These are phyloP conservation scores for Orthosia gracilis DNA, from an alignment of 2,888 invertebrate species.

Conservation along the genomic window DNA sequence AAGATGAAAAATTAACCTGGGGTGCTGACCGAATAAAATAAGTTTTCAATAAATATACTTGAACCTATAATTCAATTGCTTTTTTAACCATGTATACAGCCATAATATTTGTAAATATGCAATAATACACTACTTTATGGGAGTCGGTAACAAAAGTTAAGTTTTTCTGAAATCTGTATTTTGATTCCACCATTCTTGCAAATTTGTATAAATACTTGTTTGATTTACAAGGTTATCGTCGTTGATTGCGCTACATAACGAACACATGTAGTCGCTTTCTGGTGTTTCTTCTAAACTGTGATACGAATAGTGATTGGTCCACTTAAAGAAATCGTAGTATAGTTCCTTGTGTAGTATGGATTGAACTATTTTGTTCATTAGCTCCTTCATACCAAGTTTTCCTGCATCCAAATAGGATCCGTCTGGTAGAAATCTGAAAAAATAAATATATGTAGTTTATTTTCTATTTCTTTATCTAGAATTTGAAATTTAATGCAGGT, in stretches of 20 bases:
- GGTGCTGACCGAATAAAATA: too few species aligned
- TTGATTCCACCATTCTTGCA: slow-evolving; percentile 12
- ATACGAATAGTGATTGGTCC: slow-evolving; percentile 73
- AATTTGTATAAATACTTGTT: slow-evolving; percentile 13
- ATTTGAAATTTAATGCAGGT: not conserved
- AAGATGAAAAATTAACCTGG: too few species aligned
- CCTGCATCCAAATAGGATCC: slow-evolving; percentile 65
- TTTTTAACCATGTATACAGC: too few species aligned
- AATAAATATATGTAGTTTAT: not conserved
- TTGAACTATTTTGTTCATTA: slow-evolving; percentile 62
- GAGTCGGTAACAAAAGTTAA: not conserved
- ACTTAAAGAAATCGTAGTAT: slow-evolving; percentile 71
- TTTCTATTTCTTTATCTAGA: not conserved
- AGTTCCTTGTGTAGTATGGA: slow-evolving; percentile 57
- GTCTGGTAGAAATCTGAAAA: slow-evolving; percentile 69
- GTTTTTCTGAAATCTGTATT: not conserved
- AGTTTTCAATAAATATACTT: too few species aligned
- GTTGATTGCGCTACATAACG: slow-evolving; percentile 53
- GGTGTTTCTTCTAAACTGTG: slow-evolving; percentile 48
- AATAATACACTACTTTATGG: too few species aligned
- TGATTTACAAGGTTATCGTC: slow-evolving; percentile 1
- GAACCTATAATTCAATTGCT: too few species aligned
- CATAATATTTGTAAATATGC: too few species aligned
- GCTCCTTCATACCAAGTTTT: slow-evolving; percentile 16
- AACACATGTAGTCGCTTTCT: slow-evolving; percentile 62